Conservation (phyloP, 2,797 vertebrate species). For the Nannoperca obscura region DNA sequence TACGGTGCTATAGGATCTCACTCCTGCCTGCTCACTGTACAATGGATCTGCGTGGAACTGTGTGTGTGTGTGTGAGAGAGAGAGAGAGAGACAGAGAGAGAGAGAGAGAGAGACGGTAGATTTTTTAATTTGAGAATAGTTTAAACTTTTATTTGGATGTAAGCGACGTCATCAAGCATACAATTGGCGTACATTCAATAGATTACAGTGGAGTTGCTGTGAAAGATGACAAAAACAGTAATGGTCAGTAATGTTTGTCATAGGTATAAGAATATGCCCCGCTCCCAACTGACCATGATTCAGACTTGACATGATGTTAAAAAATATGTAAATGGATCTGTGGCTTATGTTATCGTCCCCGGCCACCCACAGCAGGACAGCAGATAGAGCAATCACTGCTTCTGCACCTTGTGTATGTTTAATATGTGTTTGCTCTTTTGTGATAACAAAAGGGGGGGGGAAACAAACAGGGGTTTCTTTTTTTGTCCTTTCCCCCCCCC, state of each 20-base stretch:
- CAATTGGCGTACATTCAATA: conserved; percentile 7
- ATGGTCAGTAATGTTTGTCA: conserved; percentile 19
- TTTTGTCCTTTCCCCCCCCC: conserved; percentile 33
- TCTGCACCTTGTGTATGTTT: conserved; percentile 76
- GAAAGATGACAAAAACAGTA: conserved; percentile 23
- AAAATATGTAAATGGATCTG: conserved; percentile 79
- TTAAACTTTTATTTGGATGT: conserved; percentile 18
- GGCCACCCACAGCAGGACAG: conserved; percentile 78
- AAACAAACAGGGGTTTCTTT: conserved; percentile 54
- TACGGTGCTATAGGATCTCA: conserved; percentile 54
- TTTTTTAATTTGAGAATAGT: conserved; percentile 36
- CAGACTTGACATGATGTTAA: conserved; percentile 72
- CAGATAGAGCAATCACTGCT: conserved; percentile 78
- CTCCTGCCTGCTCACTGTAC: conserved; percentile 50
- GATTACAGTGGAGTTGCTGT: conserved; percentile 17
- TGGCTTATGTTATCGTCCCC: conserved; percentile 76
- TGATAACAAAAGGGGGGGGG: conserved; percentile 68
- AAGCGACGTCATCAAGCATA: conserved; percentile 24
- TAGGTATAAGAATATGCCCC: conserved; percentile 45
- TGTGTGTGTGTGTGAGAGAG: too few relatives aligned
- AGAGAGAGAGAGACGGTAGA: conserved; percentile 8
- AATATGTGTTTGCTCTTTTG: conserved; percentile 76
- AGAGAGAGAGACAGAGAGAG: conserved; percentile 3
- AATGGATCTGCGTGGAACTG: conserved; percentile 33
- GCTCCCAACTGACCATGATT: conserved; percentile 66